Percentiles rank a stretch among this genome's conserved stretches.
These are phyloP conservation scores for Grammomys dolichurus DNA, from an alignment of 2,113 vertebrate species.

Conservation along the genomic window DNA sequence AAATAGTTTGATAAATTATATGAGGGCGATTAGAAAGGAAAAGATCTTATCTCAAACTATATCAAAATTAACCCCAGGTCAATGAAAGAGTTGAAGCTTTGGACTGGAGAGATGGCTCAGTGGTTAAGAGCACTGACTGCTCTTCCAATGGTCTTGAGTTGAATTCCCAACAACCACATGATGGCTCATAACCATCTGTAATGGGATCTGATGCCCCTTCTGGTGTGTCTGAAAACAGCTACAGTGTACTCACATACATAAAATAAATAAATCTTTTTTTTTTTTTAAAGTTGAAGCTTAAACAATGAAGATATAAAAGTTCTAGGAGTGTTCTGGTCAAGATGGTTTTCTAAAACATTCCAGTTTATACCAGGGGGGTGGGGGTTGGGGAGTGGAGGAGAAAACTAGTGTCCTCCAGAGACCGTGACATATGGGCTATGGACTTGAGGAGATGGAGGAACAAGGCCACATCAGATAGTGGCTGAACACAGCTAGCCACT, in stretches of 20 bases:
- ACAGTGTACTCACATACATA: too few relatives aligned
- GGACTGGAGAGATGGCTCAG: too few relatives aligned
- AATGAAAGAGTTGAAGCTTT: not conserved
- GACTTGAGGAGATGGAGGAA: not conserved
- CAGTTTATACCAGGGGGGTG: not conserved
- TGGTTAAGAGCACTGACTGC: too few relatives aligned
- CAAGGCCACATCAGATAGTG: not conserved
- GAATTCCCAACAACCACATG: too few relatives aligned
- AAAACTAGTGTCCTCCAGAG: not conserved
- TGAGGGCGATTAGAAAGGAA: not conserved
- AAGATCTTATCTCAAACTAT: not conserved
- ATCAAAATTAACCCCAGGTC: slow-evolving; percentile 19
- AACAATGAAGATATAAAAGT: not conserved
- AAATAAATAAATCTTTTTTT: too few relatives aligned
- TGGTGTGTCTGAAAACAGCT: too few relatives aligned
- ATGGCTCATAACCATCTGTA: too few relatives aligned
- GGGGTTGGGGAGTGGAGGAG: too few relatives aligned
- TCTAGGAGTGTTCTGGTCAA: not conserved
- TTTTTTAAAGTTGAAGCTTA: not conserved
- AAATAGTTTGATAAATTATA: slow-evolving; percentile 11
- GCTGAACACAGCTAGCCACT: not conserved
- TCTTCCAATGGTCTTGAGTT: too few relatives aligned
- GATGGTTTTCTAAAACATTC: not conserved
- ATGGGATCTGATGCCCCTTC: too few relatives aligned
- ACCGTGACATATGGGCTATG: not conserved